phyloP scores from a whole-genome alignment of 2,113 vertebrate genomes.

The rabbit (Oryctolagus cuniculus) region mOryCun1.1 NC_091432.1:55160501-55161000 shows the following conservation, averaged over 20 bases:
- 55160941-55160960: neutral
- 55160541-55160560: neutral
- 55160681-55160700: neutral
- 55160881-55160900: neutral
- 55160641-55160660: neutral
- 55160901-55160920: neutral
- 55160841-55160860: neutral
- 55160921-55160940: neutral
- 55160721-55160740: neutral
- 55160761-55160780: neutral
- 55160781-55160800: neutral
- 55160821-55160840: neutral
- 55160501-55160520: too few species aligned
- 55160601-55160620: neutral
- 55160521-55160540: constrained; percentile 13
- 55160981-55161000: neutral
- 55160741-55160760: neutral
- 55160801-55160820: neutral
- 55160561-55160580: neutral
- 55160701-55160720: neutral
- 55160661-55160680: neutral
- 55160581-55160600: neutral
- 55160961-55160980: neutral
- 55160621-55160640: neutral
- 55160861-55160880: neutral